phyloP scores from a whole-genome alignment of 2,888 invertebrate species.

The Andrena hattorfiana region DNA sequence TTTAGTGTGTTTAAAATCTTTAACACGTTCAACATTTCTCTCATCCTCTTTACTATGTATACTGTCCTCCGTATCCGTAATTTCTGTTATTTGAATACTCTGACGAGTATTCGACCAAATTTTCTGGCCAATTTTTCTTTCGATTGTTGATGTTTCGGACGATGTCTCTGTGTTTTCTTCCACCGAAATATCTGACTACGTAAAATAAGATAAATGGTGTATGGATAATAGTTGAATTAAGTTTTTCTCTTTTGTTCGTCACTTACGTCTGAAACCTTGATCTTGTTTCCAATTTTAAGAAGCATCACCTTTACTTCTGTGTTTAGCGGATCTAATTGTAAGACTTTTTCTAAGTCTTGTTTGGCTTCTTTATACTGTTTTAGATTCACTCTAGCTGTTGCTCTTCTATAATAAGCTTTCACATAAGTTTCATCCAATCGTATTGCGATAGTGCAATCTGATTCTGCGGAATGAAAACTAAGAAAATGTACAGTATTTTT shows the following conservation, averaged over 20 bases:
- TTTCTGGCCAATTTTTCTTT: constrained; percentile 71
- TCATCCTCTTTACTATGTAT: constrained; percentile 22
- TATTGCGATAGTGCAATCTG: constrained; percentile 93
- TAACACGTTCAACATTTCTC: constrained; percentile 32
- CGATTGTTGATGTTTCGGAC: constrained; percentile 33
- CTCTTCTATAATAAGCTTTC: constrained; percentile 94
- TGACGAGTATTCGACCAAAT: constrained; percentile 28
- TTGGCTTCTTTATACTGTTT: constrained; percentile 91
- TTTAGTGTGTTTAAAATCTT: constrained; percentile 21
- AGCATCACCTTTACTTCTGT: constrained; percentile 88
- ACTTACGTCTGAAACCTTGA: constrained; percentile 86
- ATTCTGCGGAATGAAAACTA: constrained; percentile 90
- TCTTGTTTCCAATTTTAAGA: constrained; percentile 86
- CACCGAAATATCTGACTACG: constrained; percentile 34
- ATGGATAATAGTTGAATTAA: not conserved
- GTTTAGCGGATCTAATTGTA: constrained; percentile 93
- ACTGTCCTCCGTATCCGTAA: constrained; percentile 32
- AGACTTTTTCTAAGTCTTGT: constrained; percentile 89
- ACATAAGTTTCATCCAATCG: constrained; percentile 91
- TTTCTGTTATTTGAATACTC: constrained; percentile 21
- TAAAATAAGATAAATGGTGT: constrained; percentile 13
- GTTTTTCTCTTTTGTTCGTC: constrained; percentile 3
- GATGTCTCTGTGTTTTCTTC: constrained; percentile 7
- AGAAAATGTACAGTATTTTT: constrained; percentile 9
- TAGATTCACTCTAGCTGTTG: constrained; percentile 90